Base-by-base conservation (phyloP, 2,888 invertebrate genomes). In the Drosophila mettleri region DNA sequence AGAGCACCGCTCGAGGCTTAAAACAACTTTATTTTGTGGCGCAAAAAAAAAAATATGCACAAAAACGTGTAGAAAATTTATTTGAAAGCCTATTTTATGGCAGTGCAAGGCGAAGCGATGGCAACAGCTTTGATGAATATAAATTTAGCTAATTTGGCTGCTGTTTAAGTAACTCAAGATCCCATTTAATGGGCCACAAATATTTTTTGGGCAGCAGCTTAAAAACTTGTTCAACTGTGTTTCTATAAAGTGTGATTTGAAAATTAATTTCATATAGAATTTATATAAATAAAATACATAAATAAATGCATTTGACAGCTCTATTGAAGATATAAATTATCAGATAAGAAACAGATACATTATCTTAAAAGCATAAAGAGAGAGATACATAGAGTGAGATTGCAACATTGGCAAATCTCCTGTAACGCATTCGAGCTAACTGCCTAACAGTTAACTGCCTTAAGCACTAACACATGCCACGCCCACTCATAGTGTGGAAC, bases 71-170 rank as follows among this genome's bases (percentile, higher is more conserved):
- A 31, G 38, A 41, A 62, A 55, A 62, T 62, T 59, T 48, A 65
- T 61, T 63, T 74, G 64, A 64, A 74, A 64, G 55, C 63, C 61
- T 54, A 41, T 48, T 82, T 73, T 55, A 74, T 48, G 64, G n/a
- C 66, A 43, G 51, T 22, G 36, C 38, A 43, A 51, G 27, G 55
- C 36, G 34, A 41, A 58, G 57, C 46, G 41, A 22, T 58, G 39
- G 43, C 9, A n/a, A 43, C 43, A 43, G 43, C 43, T 55, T 55
- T 55, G 18, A 9, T 8, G 12, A 24, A 53, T 20, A 60, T 34
- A 57, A 74, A 60, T 60, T 55, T 38, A 41, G 46, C 51, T 38
- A 12, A 67, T 58, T 52, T 48, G 22, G 60, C 24, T 38, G 60
- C 39, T 5, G 2, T 12, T 48, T 29, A 66, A 52, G 27, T 57